These are phyloP conservation scores for Lochmaea capreae DNA, from an alignment of 2,888 invertebrate genomes.

Conservation along the genomic window DNA sequence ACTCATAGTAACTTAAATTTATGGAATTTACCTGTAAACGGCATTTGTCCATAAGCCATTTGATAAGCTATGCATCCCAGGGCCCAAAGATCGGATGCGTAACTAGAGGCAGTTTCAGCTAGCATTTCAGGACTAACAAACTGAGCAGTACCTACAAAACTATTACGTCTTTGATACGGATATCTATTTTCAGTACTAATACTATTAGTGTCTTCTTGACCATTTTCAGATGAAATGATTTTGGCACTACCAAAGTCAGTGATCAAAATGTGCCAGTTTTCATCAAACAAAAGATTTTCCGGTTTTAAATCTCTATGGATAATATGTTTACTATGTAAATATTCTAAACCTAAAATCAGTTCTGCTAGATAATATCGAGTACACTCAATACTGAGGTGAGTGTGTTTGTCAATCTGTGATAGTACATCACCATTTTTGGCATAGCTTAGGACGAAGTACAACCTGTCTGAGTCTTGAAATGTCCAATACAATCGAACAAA, in stretches of 20 bases:
- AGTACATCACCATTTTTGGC: constrained; percentile 96
- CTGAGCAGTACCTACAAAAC: constrained; percentile 88
- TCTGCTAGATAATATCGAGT: constrained; percentile 95
- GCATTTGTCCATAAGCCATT: constrained; percentile 84
- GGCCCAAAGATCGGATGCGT: constrained; percentile 95
- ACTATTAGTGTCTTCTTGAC: constrained; percentile 52
- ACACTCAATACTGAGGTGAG: constrained; percentile 89
- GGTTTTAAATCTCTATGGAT: constrained; percentile 98
- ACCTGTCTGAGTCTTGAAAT: constrained; percentile 92
- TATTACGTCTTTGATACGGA: constrained; percentile 70
- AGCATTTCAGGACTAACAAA: constrained; percentile 98
- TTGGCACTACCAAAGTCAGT: constrained; percentile 98
- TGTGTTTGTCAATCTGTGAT: constrained; percentile 90
- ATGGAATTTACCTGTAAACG: constrained; percentile 44
- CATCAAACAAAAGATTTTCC: constrained; percentile 95
- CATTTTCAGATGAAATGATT: constrained; percentile 69
- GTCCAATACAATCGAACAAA: constrained; percentile 96
- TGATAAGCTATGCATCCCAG: constrained; percentile 97
- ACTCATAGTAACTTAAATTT: background rate
- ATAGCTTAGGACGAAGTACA: constrained; percentile 96
- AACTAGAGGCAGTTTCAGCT: constrained; percentile 79
- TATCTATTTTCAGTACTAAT: constrained; percentile 54
- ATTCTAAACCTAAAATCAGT: constrained; percentile 87
- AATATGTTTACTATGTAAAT: constrained; percentile 88
- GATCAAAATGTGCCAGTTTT: constrained; percentile 95